Evolutionary conservation across 2,888 invertebrate species (phyloP), one percentile per base, ranked within the genome.

Genomic region (Conomelus anceps): DNA sequence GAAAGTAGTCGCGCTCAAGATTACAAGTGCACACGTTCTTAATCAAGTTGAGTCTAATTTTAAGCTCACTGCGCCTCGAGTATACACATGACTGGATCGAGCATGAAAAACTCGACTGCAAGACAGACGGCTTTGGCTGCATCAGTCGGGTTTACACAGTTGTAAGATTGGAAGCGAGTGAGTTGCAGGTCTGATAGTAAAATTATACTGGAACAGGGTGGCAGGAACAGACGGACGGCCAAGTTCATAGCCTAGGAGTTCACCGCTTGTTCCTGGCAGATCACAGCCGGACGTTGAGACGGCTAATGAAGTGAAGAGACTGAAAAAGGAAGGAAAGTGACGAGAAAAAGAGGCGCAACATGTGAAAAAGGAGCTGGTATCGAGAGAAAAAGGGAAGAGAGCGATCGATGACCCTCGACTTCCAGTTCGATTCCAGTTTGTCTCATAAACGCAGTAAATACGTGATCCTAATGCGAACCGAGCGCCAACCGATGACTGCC

Each of bases 391-490:
- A 23, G 34, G 88, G 63, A 88, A 63, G 88, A 88, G n/a, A 11
- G 41, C 63, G 88, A 88, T 63, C 88, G 23, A 88, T 86, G 86
- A 86, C 86, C 86, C 24, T 24, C 29, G 86, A 86, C 86, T 29
- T 24, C 26, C 86, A 26, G 86, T 86, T 86, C 86, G 86, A 86
- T 86, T 86, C 86, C 86, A 86, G 86, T 86, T 86, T 86, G 86
- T 86, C 86, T 26, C 86, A 86, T 86, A 86, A 86, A 29, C 29
- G 86, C 86, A n/a, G 24, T 29, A 86, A 29, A 29, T 24, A 86
- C 86, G 86, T 86, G 86, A 86, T 86, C 24, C 26, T 26, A 86
- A 86, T 86, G 86, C 86, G 29, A 86, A 86, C 23, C 29, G 63
- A 63, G 63, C 63, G n/a, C 63, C 63, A 63, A 63, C 63, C 1